phyloP scores from a whole-genome alignment of 2,113 vertebrate species.

The Grantiella picta region DNA sequence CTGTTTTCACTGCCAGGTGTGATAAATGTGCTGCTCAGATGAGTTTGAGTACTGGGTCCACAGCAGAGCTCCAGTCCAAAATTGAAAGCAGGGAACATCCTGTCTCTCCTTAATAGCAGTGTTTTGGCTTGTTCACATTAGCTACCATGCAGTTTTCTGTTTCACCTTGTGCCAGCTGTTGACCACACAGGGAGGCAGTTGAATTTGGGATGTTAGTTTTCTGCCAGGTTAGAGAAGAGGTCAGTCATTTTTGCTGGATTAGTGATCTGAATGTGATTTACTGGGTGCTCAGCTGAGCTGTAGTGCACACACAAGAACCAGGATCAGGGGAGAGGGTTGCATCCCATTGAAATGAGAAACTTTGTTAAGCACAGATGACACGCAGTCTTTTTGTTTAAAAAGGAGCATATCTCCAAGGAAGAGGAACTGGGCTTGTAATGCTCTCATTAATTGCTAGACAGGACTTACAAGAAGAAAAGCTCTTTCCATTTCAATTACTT shows the following conservation, averaged over 20 bases:
- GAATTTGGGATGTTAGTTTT: background rate
- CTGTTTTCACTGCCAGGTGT: background rate
- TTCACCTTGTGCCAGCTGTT: background rate
- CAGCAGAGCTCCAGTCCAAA: background rate
- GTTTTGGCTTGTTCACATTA: background rate
- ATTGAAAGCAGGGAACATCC: background rate
- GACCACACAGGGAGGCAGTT: background rate
- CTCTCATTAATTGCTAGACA: background rate
- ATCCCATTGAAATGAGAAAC: background rate
- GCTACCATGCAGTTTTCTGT: background rate
- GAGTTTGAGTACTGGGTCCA: background rate
- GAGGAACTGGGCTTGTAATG: background rate
- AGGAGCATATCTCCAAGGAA: background rate
- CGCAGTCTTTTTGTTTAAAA: background rate
- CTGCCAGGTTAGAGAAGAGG: background rate
- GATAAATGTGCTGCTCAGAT: background rate
- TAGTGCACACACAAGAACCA: background rate
- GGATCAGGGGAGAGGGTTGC: background rate
- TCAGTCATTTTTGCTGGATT: background rate
- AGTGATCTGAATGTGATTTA: background rate
- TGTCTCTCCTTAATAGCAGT: background rate
- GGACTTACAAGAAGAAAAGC: background rate
- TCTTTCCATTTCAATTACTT: background rate
- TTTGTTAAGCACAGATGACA: background rate
- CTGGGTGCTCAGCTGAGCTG: background rate